Evolutionary conservation across 2,797 vertebrate genomes (phyloP).

Genomic region (Strix occidentalis): DNA sequence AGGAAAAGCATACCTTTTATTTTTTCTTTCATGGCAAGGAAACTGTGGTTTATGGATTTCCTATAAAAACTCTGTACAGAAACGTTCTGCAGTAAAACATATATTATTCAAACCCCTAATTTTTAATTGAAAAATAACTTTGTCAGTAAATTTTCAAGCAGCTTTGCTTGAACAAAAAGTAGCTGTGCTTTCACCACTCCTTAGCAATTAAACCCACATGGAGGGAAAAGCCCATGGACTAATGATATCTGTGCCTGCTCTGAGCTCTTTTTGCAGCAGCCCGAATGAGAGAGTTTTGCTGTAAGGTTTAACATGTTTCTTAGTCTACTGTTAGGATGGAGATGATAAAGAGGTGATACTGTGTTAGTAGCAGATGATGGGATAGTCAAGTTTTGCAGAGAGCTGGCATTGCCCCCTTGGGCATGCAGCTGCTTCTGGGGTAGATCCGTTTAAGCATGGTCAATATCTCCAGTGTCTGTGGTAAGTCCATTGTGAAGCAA

Average conservation of each 20-base stretch:
- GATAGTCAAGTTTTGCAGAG: background rate
- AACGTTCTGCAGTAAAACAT: background rate
- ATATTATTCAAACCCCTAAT: background rate
- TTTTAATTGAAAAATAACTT: constrained; percentile 17
- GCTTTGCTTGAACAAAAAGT: background rate
- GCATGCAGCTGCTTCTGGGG: background rate
- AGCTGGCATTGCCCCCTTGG: background rate
- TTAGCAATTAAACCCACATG: background rate
- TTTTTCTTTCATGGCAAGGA: background rate
- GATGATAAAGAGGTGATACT: background rate
- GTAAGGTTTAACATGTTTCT: background rate
- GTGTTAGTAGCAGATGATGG: background rate
- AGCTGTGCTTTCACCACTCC: background rate
- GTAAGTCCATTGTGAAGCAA: background rate
- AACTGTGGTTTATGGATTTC: background rate
- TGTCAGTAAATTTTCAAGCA: constrained; percentile 20
- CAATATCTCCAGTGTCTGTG: background rate
- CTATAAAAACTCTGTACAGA: background rate
- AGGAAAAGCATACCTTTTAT: background rate
- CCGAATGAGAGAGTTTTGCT: background rate
- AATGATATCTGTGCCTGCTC: background rate
- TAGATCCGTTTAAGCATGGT: background rate
- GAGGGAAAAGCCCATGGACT: background rate
- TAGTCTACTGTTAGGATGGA: background rate
- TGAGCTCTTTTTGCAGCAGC: background rate